Base-by-base conservation (phyloP, 2,113 vertebrate genomes). In the Poeciliopsis prolifica region DNA sequence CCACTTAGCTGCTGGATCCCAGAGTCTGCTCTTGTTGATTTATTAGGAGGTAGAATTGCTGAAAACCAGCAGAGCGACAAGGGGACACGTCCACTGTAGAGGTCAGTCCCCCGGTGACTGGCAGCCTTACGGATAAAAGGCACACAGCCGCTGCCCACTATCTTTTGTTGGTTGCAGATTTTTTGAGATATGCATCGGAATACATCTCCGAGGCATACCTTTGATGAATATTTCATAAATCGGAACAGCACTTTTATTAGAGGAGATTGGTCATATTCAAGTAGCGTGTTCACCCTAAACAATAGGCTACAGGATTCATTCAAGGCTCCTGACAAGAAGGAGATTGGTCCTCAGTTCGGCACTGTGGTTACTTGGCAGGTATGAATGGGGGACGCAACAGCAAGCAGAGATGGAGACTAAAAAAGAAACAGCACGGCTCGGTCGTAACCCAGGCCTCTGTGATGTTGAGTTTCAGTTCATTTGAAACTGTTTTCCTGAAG, bases 191-290 rank as follows among this genome's bases (percentile, higher is more conserved):
- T 88, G 84, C 86, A 83, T 87, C 78, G 80, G 79, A 86, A 82
- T 83, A 79, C 79, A 78, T 76, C 88, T 90, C 88, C 51, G 28
- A 70, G 88, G 88, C 69, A 89, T 83, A 87, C 42, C 80, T 90
- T 90, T 89, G 83, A 92, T 94, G 89, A 94, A 94, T 94, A 93
- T 93, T 94, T 92, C 84, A 93, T 93, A 84, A 90, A 86, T 72
- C 74, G 77, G 85, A 88, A 88, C 80, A 76, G 80, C 72, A 77
- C 78, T 90, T 90, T 92, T 89, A 92, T 90, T 89, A 84, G 77
- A 83, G 80, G 87, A 92, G 86, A 92, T 90, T 87, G 88, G 84
- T 87, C 77, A 62, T 84, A 88, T 91, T 93, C 87, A 90, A 85
- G 91, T 83, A 90, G 80, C 60, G 76, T 74, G 85, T 87, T 92